A percentile compares a stretch with the other conserved stretches of the same genome.
phyloP scores from a whole-genome alignment of 2,888 invertebrate species.

The Herminia tarsipennalis region DNA sequence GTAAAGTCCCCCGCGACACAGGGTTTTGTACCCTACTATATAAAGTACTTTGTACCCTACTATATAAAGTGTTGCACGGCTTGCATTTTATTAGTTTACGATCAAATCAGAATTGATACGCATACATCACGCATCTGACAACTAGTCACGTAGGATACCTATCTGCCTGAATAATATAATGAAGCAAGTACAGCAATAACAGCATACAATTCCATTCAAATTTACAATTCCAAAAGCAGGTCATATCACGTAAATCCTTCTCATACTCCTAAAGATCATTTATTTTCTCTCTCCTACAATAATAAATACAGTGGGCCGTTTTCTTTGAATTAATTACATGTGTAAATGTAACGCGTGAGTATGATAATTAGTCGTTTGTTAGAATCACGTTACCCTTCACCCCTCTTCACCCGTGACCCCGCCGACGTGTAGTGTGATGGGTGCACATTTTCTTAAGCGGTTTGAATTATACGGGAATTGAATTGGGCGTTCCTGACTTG shows the following conservation, averaged over 20 bases:
- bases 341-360: slow-evolving; percentile 51
- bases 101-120: too few relatives aligned
- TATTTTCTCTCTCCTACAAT: slow-evolving; percentile 8
- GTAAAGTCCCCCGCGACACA: too few relatives aligned
- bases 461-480: slow-evolving; percentile 17
- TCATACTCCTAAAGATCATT: slow-evolving; percentile 6
- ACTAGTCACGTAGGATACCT: too few relatives aligned
- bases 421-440: slow-evolving; percentile 31
- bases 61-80: too few relatives aligned
- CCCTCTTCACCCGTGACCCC: slow-evolving; percentile 6
- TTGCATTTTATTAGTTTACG: too few relatives aligned
- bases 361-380: slow-evolving; percentile 52
- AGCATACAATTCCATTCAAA: neutral
- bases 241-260: neutral
- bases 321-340: slow-evolving; percentile 67
- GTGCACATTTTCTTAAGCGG: slow-evolving; percentile 35
- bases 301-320: slow-evolving; percentile 45
- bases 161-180: too few relatives aligned
- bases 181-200: neutral
- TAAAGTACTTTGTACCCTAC: too few relatives aligned
- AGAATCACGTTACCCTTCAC: slow-evolving; percentile 36
- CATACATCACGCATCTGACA: too few relatives aligned
- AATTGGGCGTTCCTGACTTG: slow-evolving; percentile 6
- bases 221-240: neutral
- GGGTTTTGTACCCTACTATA: too few relatives aligned